Evolutionary conservation across 2,888 invertebrate genomes (phyloP).

Genomic region (Crioceris asparagi): DNA sequence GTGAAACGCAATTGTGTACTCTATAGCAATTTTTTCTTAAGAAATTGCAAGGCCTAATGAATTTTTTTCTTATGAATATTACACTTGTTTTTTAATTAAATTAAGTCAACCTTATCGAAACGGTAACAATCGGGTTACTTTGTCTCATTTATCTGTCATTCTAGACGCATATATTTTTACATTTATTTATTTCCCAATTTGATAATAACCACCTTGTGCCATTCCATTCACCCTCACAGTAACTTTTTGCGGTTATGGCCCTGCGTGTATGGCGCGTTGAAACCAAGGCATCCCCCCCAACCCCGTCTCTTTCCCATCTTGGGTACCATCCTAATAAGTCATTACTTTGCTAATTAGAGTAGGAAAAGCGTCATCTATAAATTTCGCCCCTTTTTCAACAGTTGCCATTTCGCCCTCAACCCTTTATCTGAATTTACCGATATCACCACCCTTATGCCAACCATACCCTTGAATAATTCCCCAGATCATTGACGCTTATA

Average conservation of each 20-base stretch:
- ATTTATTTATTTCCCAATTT: no score
- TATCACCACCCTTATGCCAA: slow-evolving; percentile 31
- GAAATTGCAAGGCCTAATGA: no score
- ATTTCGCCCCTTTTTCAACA: slow-evolving; percentile 30
- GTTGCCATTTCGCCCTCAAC: slow-evolving; percentile 23
- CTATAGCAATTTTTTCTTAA: no score
- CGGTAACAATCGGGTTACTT: no score
- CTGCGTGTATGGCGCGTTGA: slow-evolving; percentile 11
- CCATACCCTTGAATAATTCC: slow-evolving; percentile 35
- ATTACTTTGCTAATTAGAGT: slow-evolving; percentile 33
- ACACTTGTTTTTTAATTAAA: no score
- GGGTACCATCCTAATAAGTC: slow-evolving; percentile 30
- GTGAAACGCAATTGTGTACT: no score
- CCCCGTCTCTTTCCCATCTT: slow-evolving; percentile 3
- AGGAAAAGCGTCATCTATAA: slow-evolving; percentile 32
- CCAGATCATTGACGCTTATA: slow-evolving; percentile 35
- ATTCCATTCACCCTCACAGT: background rate
- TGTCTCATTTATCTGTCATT: no score
- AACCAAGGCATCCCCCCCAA: slow-evolving; percentile 18
- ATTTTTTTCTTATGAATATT: no score
- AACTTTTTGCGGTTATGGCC: background rate
- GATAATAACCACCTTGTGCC: no score
- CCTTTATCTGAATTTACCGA: slow-evolving; percentile 35
- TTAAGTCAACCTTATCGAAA: no score
- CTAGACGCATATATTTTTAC: no score